Conservation (phyloP, 1,140 invertebrate species). For the Nymphalis io region DNA sequence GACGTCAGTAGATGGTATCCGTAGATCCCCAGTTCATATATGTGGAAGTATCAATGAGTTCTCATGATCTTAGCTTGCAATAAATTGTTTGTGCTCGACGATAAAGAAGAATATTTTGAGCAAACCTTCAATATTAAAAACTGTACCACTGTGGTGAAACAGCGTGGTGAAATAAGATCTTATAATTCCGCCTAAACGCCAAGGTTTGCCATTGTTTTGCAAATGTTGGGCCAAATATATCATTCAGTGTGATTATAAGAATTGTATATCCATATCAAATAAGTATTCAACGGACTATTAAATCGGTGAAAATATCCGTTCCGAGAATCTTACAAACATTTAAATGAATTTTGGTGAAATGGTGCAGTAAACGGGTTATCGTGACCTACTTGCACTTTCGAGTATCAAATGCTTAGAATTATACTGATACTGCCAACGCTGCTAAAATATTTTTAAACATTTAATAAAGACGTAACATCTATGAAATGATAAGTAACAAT, state of each 20-base stretch:
- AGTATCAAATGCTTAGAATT: slow-evolving; percentile 8
- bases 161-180: no score
- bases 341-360: slow-evolving; percentile 8
- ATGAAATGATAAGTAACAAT: no score
- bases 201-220: not conserved
- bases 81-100: no score
- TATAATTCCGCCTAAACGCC: no score
- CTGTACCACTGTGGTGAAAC: no score
- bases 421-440: not conserved
- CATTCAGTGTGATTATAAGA: not conserved
- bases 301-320: not conserved
- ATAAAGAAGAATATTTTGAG: no score
- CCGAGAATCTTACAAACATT: slow-evolving; percentile 10
- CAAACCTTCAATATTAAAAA: no score
- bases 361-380: not conserved
- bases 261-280: not conserved
- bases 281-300: not conserved
- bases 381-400: slow-evolving; percentile 9
- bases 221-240: not conserved
- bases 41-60: no score
- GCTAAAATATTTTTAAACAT: not conserved
- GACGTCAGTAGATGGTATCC: no score
- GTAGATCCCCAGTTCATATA: no score
- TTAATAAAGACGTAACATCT: not conserved
- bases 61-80: no score